Evolutionary conservation across 2,113 vertebrate genomes (phyloP).

Genomic region (Laterallus jamaicensis): DNA sequence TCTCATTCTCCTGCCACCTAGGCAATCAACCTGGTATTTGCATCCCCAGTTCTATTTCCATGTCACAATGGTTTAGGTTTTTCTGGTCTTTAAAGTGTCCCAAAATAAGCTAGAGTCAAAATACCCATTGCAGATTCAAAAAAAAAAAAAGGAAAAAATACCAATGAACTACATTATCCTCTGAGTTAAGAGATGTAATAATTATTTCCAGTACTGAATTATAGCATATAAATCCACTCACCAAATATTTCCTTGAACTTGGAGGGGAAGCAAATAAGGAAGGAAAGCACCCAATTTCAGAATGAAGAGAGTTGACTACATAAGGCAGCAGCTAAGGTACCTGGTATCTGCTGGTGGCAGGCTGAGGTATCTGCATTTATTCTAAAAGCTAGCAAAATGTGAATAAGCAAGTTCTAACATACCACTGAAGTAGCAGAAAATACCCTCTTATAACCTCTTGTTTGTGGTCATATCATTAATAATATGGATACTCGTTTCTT

Average conservation of each 20-base stretch:
- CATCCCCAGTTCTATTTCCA: neutral
- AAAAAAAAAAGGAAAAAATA: neutral
- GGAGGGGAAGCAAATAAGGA: neutral
- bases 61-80: neutral
- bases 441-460: neutral
- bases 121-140: neutral
- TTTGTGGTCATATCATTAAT: neutral
- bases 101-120: neutral
- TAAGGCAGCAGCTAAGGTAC: neutral
- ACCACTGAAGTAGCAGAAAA: neutral
- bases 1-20: neutral
- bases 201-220: neutral
- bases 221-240: neutral
- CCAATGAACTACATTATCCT: neutral
- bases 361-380: neutral
- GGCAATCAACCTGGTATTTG: neutral
- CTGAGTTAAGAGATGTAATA: neutral
- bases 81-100: neutral
- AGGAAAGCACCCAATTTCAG: neutral
- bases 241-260: neutral
- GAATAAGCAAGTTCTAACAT: neutral
- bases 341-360: neutral
- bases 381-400: neutral
- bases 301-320: neutral
- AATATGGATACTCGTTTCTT: neutral